Evolutionary conservation across 92 coral and sea anemone genomes (phyloP).

Genomic region (Phenganax subtilis): DNA sequence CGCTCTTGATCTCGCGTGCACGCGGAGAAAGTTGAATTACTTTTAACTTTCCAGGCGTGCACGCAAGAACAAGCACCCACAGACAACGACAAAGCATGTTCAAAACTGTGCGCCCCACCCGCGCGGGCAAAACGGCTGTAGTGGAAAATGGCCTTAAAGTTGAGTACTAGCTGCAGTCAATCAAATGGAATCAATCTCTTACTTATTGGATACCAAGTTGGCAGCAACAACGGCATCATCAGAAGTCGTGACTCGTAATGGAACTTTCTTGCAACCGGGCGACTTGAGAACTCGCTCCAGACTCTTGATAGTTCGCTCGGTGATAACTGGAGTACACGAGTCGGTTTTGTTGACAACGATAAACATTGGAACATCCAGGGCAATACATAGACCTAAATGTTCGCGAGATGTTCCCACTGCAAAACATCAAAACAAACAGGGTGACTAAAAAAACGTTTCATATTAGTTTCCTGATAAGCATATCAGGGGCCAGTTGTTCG

Average conservation of each 20-base stretch:
- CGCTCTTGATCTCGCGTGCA: too few relatives aligned
- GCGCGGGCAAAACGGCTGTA: too few relatives aligned
- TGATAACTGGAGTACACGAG: slow-evolving; percentile 59
- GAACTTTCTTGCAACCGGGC: slow-evolving; percentile 92
- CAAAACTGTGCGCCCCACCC: too few relatives aligned
- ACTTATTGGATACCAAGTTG: slow-evolving; percentile 77
- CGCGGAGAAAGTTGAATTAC: too few relatives aligned
- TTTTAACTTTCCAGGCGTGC: too few relatives aligned
- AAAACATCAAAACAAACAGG: background rate
- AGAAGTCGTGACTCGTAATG: slow-evolving; percentile 59
- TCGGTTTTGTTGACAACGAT: slow-evolving; percentile 89
- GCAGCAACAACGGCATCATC: slow-evolving; percentile 88
- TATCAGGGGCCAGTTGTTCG: too few relatives aligned
- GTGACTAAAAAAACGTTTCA: background rate
- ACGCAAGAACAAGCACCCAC: too few relatives aligned
- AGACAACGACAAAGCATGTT: too few relatives aligned
- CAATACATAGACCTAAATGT: slow-evolving; percentile 91
- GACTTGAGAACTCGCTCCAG: slow-evolving; percentile 85
- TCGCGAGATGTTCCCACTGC: slow-evolving; percentile 96
- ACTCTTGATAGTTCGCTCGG: slow-evolving; percentile 63
- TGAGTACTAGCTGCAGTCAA: too few relatives aligned
- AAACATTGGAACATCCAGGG: slow-evolving; percentile 88
- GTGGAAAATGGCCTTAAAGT: too few relatives aligned
- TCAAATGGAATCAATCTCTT: slow-evolving; percentile 30
- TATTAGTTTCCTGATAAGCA: too few relatives aligned